Percentiles rank a stretch among this genome's conserved stretches.
phyloP scores from a whole-genome alignment of 2,888 invertebrate genomes.

The Platycnemis pennipes region DNA sequence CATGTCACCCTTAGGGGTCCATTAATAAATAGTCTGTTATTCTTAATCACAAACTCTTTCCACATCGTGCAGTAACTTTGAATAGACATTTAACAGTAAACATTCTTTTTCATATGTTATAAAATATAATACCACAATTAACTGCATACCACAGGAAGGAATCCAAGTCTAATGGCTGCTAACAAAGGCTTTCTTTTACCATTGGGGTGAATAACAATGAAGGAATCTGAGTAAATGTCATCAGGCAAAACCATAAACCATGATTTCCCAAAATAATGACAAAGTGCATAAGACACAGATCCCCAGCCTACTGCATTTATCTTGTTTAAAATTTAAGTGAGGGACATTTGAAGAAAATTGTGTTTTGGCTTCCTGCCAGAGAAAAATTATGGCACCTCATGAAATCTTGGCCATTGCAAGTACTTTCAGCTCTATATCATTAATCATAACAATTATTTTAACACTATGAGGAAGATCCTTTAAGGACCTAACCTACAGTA shows the following conservation, averaged over 20 bases:
- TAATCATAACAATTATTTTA: conserved; percentile 64
- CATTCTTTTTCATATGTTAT: conserved; percentile 43
- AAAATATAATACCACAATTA: conserved; percentile 26
- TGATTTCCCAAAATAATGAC: conserved; percentile 60
- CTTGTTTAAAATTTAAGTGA: conserved; percentile 63
- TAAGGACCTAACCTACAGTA: conserved; percentile 63
- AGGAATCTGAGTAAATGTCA: conserved; percentile 29
- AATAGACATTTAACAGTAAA: conserved; percentile 29
- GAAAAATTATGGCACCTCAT: conserved; percentile 65
- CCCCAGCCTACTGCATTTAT: conserved; percentile 63
- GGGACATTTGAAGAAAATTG: conserved; percentile 66
- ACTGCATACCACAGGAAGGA: conserved; percentile 49
- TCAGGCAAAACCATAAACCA: conserved; percentile 51
- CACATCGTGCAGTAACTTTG: conserved; percentile 52
- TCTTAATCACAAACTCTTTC: conserved; percentile 60
- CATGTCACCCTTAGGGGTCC: conserved; percentile 58
- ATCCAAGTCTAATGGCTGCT: conserved; percentile 39
- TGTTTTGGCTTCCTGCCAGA: conserved; percentile 65
- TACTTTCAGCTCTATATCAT: conserved; percentile 66
- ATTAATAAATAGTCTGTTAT: conserved; percentile 58
- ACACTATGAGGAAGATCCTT: conserved; percentile 64
- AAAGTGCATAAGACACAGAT: conserved; percentile 66
- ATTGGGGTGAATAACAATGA: conserved; percentile 32
- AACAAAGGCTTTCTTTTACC: conserved; percentile 32
- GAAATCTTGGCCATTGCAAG: conserved; percentile 67